Evolutionary conservation across 2,113 vertebrate genomes (phyloP).

Genomic region (Pterocles burchelli): DNA sequence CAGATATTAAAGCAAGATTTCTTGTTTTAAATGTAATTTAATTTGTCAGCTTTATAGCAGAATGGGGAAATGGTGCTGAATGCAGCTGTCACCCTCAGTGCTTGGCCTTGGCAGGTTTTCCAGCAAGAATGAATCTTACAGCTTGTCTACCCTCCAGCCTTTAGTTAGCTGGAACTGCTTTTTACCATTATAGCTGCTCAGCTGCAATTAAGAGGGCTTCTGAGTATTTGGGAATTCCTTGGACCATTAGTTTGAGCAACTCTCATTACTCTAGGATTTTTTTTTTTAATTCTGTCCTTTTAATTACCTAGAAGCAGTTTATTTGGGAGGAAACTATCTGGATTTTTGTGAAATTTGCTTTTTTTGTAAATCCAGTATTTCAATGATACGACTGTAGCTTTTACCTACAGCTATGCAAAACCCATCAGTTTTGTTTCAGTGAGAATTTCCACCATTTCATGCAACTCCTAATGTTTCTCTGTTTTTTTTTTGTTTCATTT

Average conservation of each 20-base stretch:
- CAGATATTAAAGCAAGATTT: constrained; percentile 40
- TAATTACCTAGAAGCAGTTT: constrained; percentile 71
- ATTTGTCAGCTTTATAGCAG: constrained; percentile 74
- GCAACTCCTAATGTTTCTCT: background rate
- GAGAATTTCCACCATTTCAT: background rate
- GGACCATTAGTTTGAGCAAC: constrained; percentile 69
- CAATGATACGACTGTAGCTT: background rate
- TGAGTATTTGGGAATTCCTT: constrained; percentile 74
- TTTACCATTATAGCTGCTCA: constrained; percentile 67
- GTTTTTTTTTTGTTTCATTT: background rate
- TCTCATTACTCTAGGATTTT: constrained; percentile 55
- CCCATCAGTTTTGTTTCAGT: background rate
- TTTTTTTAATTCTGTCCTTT: constrained; percentile 48
- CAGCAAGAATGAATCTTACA: constrained; percentile 69
- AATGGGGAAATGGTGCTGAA: constrained; percentile 66
- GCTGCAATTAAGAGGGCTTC: constrained; percentile 74
- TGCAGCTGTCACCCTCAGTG: constrained; percentile 63
- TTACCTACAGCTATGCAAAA: background rate
- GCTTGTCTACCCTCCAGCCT: constrained; percentile 68
- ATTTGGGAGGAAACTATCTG: constrained; percentile 24
- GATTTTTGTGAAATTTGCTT: constrained; percentile 15
- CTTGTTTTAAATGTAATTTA: constrained; percentile 66
- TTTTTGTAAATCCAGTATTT: constrained; percentile 3
- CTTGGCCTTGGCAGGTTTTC: constrained; percentile 73
- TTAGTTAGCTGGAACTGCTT: constrained; percentile 67